These are phyloP conservation scores for Pelmatolapia mariae DNA, from an alignment of 2,113 vertebrate genomes.

Conservation along the genomic window DNA sequence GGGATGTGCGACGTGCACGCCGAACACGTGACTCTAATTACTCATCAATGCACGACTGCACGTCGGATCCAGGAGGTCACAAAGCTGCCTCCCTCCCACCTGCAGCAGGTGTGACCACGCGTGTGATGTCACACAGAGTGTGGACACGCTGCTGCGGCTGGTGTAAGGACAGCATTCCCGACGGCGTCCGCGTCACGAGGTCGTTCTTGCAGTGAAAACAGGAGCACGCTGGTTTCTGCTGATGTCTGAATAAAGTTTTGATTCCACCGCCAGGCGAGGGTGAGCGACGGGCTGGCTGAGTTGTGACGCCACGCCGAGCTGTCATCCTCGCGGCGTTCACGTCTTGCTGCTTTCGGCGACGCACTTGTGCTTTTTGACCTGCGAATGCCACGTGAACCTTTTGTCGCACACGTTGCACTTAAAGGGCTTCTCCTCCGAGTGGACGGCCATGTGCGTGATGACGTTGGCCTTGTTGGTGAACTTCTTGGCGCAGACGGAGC, in stretches of 20 bases:
- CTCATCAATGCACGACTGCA: neutral
- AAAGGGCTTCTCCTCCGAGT: neutral
- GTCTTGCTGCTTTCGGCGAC: neutral
- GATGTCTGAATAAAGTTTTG: neutral
- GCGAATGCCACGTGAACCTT: neutral
- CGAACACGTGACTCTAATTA: neutral
- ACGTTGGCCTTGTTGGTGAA: neutral
- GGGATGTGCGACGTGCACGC: neutral
- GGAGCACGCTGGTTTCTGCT: neutral
- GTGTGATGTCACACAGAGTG: neutral
- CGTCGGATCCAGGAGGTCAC: neutral
- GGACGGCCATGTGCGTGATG: neutral
- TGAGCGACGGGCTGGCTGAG: neutral
- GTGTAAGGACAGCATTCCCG: neutral
- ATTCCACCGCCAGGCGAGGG: accelerated
- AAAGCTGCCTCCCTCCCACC: neutral
- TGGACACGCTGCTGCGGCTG: accelerated
- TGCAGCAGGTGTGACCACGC: neutral
- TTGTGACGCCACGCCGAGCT: accelerated
- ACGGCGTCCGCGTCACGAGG: accelerated
- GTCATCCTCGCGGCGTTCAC: neutral
- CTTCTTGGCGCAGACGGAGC: neutral
- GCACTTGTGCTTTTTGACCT: neutral
- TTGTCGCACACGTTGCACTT: neutral
- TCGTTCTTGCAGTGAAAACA: neutral